Evolutionary conservation across 2,113 vertebrate genomes (phyloP).

Genomic region (Trochalopteron elliotii): DNA sequence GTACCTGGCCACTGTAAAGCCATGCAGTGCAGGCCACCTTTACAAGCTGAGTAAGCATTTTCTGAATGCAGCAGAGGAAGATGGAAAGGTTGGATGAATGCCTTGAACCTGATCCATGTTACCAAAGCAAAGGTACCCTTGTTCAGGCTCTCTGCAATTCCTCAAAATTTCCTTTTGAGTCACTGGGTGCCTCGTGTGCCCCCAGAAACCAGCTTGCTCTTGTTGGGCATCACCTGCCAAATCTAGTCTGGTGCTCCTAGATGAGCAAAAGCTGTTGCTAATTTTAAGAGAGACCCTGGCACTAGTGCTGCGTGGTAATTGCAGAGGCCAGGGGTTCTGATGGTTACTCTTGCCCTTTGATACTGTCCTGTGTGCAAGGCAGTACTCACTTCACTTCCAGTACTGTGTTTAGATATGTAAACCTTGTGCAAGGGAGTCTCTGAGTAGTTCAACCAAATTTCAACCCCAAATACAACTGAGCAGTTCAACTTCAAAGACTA

Average conservation of each 20-base stretch:
- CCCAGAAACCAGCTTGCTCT: background rate
- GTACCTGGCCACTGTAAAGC: background rate
- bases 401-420: rapidly evolving
- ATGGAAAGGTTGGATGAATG: background rate
- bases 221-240: background rate
- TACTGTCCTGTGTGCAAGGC: background rate
- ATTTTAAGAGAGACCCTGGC: background rate
- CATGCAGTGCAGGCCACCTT: background rate
- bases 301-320: background rate
- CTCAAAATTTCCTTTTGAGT: background rate
- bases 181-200: rapidly evolving
- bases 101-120: background rate
- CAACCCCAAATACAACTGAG: background rate
- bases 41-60: background rate
- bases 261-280: background rate
- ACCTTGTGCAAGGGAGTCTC: background rate
- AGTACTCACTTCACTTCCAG: background rate
- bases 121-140: background rate
- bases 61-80: background rate
- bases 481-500: background rate
- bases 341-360: background rate
- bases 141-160: background rate
- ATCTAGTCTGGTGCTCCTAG: background rate
- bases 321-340: background rate
- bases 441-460: background rate